These are phyloP conservation scores for Panthera leo DNA, from an alignment of 2,113 vertebrate species.

Conservation along the genomic window DNA sequence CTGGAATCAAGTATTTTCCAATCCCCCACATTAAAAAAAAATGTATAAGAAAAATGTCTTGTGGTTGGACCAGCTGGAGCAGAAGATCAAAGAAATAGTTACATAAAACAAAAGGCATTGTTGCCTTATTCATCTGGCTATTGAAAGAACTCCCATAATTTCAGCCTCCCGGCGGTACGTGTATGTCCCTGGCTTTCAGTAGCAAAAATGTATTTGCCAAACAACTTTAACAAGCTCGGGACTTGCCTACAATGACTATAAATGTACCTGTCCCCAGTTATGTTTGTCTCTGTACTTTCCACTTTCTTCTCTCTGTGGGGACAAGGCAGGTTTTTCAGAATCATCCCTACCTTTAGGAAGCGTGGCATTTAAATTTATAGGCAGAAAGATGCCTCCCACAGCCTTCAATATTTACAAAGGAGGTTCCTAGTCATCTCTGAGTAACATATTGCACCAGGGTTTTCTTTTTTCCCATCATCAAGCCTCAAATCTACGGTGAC, in stretches of 20 bases:
- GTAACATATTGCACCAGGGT: background rate
- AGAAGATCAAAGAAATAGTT: slow-evolving; percentile 37
- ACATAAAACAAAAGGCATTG: background rate
- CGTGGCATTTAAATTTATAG: background rate
- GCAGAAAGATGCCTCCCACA: background rate
- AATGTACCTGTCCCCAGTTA: background rate
- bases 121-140: slow-evolving; percentile 34
- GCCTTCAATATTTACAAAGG: background rate
- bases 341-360: background rate
- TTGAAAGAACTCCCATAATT: background rate
- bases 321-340: background rate
- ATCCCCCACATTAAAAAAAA: slow-evolving; percentile 7
- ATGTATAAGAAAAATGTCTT: background rate
- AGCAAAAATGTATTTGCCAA: slow-evolving; percentile 46
- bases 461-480: background rate
- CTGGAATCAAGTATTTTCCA: slow-evolving; percentile 35
- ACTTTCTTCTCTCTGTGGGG: background rate
- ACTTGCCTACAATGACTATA: background rate
- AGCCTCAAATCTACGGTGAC: background rate
- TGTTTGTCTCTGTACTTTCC: background rate
- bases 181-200: background rate
- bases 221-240: background rate
- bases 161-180: background rate
- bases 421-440: background rate
- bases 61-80: background rate